Evolutionary conservation across 2,888 invertebrate genomes (phyloP), one percentile per base, ranked within the genome.

Genomic region (Philereme vetulata): DNA sequence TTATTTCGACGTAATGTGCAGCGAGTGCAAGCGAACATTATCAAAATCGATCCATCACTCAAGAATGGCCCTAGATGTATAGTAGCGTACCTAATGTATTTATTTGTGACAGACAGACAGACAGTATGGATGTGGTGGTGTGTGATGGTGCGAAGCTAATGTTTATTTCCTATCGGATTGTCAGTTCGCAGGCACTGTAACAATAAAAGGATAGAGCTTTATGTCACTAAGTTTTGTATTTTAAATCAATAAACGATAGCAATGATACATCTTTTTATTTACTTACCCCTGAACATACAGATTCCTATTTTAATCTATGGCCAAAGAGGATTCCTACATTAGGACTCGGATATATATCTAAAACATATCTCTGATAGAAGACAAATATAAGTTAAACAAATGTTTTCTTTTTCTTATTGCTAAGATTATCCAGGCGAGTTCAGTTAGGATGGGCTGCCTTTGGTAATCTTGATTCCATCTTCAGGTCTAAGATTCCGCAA

Each of bases 191-290:
- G 90, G 89, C 92, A 92, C 92, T 90, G 92, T 91, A 91, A 92
- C 92, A 92, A 92, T 92, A 92, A 92, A 92, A 90, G 86, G 89
- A 91, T 91, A 90, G 89, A 91, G 92, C 92, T 92, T 91, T 91
- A 89, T 92, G 91, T 91, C 91, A 92, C 91, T 92, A 92, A 91
- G 91, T 92, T 92, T 92, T 92, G 92, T 92, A 92, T 92, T 92
- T 92, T 92, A 92, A 92, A 92, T 90, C 91, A 92, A 91, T 92
- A 92, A 92, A 92, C 90, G 89, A 92, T 92, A 92, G 92, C 90
- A 90, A 89, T 86, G 88, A 90, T 67, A 62, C 72, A 68, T 76
- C 71, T 72, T 81, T 80, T 81, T 76, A 78, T 78, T 79, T 74
- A 46, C 53, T 56, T 36, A 10, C 21, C 44, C 40, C 53, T 38